These are phyloP conservation scores for Syritta pipiens DNA, from an alignment of 2,888 invertebrate genomes.

Conservation along the genomic window DNA sequence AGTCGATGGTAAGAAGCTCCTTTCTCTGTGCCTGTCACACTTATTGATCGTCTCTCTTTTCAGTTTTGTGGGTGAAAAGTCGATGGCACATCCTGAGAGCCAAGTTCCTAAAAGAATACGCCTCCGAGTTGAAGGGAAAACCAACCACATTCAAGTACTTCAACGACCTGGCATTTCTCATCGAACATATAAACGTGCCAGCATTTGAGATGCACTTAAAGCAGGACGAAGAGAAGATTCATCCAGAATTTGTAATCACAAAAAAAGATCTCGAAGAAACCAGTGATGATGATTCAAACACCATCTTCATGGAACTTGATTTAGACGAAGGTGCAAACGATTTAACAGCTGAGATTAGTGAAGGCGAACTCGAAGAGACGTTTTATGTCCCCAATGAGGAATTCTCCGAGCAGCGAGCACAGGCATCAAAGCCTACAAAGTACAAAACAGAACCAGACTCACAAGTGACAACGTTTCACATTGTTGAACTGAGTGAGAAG, in stretches of 20 bases:
- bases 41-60: not conserved
- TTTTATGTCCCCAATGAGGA: slow-evolving; percentile 33
- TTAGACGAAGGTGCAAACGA: slow-evolving; percentile 21
- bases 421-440: not conserved
- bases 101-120: slow-evolving; percentile 61
- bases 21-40: not conserved
- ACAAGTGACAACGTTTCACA: slow-evolving; percentile 10
- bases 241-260: slow-evolving; percentile 71
- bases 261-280: slow-evolving; percentile 67
- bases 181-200: slow-evolving; percentile 42
- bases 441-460: not conserved
- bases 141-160: slow-evolving; percentile 55
- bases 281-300: slow-evolving; percentile 65
- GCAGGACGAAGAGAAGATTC: slow-evolving; percentile 9
- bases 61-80: slow-evolving; percentile 70
- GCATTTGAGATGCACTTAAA: slow-evolving; percentile 20
- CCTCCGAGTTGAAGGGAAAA: slow-evolving; percentile 50
- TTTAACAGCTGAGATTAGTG: slow-evolving; percentile 22
- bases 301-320: slow-evolving; percentile 68
- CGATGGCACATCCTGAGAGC: slow-evolving; percentile 71
- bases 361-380: slow-evolving; percentile 21
- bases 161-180: slow-evolving; percentile 62
- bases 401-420: not conserved
- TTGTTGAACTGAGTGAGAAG: not conserved
- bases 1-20: slow-evolving; percentile 57